Base-by-base conservation (phyloP, 2,888 invertebrate species). In the Lithosia quadra region DNA sequence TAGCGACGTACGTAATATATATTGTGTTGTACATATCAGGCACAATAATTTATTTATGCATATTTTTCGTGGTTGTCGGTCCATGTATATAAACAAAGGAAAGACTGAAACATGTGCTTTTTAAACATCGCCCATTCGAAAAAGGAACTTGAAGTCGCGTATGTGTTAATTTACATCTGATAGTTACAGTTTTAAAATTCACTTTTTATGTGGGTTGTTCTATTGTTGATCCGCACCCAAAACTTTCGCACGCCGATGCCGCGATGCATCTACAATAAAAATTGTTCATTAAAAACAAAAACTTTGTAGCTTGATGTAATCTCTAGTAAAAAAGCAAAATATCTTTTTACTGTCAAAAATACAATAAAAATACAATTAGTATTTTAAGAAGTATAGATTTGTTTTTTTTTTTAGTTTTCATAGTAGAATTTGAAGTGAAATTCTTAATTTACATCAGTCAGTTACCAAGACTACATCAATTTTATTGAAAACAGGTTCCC, bases 81-180 rank as follows among this genome's bases (percentile, higher is more conserved):
- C 91, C 92, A 91, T 92, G 91, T 93, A 92, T 84, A 92, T 92
- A 91, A 89, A 78, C 68, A 84, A 87, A 91, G 87, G 92, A 89
- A 94, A 94, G 94, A 94, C 93, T 94, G 93, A 91, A 85, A 84
- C 81, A 79, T 75, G 81, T 79, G 81, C 81, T 81, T 81, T 79
- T 79, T 80, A 73, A 79, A 79, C 76, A 80, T 74, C 74, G 72
- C 72, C 73, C 80, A 73, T 70, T 74, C 63, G 67, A 67, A 76
- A 74, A 69, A 67, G 68, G 65, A 74, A 74, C 53, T 71, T 63
- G 21, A 71, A 73, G 66, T 73, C 58, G 71, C 63, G 67, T 69
- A 67, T 65, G 28, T 62, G 68, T 61, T 71, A 62, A 70, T 78
- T 78, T 63, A 61, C 66, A 65, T 60, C 63, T 72, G 28, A 56